These are phyloP conservation scores for Epinephelus cyanopodus DNA, from an alignment of 2,113 vertebrate species.

Conservation along the genomic window DNA sequence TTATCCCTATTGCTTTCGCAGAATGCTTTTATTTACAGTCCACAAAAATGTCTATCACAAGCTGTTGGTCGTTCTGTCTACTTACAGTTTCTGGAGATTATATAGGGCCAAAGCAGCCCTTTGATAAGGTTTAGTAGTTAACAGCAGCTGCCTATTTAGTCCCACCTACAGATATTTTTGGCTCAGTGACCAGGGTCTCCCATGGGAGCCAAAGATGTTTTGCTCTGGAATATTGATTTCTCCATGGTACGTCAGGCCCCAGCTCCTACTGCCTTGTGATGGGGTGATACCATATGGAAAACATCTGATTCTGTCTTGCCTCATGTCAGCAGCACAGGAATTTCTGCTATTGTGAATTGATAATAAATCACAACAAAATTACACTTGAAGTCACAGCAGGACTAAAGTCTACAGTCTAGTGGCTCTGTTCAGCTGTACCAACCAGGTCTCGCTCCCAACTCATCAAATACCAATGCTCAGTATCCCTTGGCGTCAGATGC, in stretches of 20 bases:
- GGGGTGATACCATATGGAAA: slow-evolving; percentile 46
- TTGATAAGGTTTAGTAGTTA: slow-evolving; percentile 19
- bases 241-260: slow-evolving; percentile 22
- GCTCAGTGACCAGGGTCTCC: slow-evolving; percentile 50
- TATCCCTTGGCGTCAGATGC: too few relatives aligned
- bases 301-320: slow-evolving; percentile 60
- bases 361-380: slow-evolving; percentile 30
- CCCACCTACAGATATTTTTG: slow-evolving; percentile 64
- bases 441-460: too few relatives aligned
- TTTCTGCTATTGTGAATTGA: slow-evolving; percentile 37
- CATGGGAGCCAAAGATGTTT: slow-evolving; percentile 52
- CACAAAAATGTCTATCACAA: slow-evolving; percentile 9
- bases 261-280: slow-evolving; percentile 39
- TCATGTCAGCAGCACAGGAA: slow-evolving; percentile 31
- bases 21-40: slow-evolving; percentile 11
- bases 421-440: not conserved
- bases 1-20: not conserved
- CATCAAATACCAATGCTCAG: too few relatives aligned
- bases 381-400: not conserved
- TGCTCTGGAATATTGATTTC: slow-evolving; percentile 67
- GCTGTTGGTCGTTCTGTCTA: slow-evolving; percentile 17
- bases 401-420: not conserved
- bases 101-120: slow-evolving; percentile 14
- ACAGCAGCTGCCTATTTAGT: slow-evolving; percentile 45
- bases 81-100: slow-evolving; percentile 12